A percentile compares a stretch with the other conserved stretches of the same genome.
Evolutionary conservation across 2,113 vertebrate genomes (phyloP).

Genomic region (Corapipo altera): DNA sequence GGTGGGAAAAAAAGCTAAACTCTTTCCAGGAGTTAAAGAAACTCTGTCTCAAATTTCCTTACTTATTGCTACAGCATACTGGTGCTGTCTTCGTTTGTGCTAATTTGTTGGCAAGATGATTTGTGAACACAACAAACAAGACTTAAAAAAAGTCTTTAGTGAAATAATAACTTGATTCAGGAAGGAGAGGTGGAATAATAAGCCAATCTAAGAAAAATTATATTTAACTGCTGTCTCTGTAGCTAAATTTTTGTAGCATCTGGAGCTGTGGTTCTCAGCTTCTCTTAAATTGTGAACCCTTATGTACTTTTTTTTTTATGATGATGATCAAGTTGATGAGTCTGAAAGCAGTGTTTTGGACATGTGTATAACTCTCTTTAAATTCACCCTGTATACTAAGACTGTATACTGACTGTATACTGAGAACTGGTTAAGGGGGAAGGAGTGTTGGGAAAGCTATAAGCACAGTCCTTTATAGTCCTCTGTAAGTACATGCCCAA

Average conservation of each 20-base stretch:
- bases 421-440: neutral
- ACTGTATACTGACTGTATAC: neutral
- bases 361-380: neutral
- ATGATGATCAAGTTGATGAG: neutral
- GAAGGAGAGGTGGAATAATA: neutral
- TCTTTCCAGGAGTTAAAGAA: neutral
- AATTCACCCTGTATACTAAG: neutral
- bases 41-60: neutral
- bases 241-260: neutral
- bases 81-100: neutral
- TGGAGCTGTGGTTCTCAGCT: neutral
- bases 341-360: neutral
- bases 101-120: neutral
- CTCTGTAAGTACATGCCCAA: neutral
- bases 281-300: neutral
- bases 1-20: rapidly evolving
- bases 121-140: neutral
- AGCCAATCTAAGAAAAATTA: neutral
- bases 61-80: neutral
- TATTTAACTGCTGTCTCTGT: neutral
- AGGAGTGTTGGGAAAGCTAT: neutral
- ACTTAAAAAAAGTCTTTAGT: neutral
- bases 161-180: neutral
- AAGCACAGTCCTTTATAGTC: neutral
- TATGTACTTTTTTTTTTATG: neutral